Evolutionary conservation across 2,888 invertebrate species (phyloP).

Genomic region (Mimumesa dahlbomi): DNA sequence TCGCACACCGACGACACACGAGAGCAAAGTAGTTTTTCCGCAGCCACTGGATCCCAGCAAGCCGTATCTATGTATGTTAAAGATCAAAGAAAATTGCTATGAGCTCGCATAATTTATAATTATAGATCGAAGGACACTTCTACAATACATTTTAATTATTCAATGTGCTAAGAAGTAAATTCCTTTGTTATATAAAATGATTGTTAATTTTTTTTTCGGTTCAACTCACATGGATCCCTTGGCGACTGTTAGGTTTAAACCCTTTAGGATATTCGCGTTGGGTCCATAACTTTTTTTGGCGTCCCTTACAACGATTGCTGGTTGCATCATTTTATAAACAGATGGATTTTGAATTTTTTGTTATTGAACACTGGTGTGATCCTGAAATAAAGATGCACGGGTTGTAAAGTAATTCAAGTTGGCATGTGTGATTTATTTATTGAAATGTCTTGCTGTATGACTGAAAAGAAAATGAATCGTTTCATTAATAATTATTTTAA

Average conservation of each 20-base stretch:
- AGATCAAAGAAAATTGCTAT: neutral
- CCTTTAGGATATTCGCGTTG: conserved; percentile 83
- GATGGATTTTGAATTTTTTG: too few species aligned
- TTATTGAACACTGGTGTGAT: too few species aligned
- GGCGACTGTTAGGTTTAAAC: conserved; percentile 88
- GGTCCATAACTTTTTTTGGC: conserved; percentile 87
- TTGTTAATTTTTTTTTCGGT: neutral
- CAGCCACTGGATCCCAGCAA: conserved; percentile 94
- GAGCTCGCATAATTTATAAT: neutral
- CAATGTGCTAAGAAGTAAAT: too few species aligned
- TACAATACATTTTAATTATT: too few species aligned
- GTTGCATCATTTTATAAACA: conserved; percentile 66
- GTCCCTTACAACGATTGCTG: conserved; percentile 86
- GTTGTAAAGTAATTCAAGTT: too few species aligned
- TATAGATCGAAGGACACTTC: too few species aligned
- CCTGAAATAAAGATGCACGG: too few species aligned
- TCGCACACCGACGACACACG: conserved; percentile 91
- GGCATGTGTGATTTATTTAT: too few species aligned
- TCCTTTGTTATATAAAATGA: neutral
- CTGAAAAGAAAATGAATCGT: too few species aligned
- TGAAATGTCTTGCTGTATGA: too few species aligned
- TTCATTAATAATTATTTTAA: too few species aligned
- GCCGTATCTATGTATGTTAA: conserved; percentile 90
- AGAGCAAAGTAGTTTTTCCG: conserved; percentile 93
- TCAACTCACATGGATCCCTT: conserved; percentile 88